Evolutionary conservation across 2,113 vertebrate genomes (phyloP).

Genomic region (Chiloscyllium plagiosum): DNA sequence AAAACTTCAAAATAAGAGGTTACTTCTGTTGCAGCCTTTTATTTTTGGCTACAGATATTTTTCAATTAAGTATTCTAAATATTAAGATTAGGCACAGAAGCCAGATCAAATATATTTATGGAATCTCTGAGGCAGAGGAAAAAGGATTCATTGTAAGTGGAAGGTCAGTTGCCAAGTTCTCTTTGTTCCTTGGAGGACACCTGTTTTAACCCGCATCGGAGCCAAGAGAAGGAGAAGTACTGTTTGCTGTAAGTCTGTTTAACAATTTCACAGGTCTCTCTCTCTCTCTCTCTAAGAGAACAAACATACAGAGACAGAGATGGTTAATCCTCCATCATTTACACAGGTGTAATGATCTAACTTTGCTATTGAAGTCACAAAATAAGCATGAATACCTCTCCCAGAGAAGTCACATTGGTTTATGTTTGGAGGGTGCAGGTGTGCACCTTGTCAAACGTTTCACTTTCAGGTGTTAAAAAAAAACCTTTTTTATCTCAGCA

Average conservation of each 20-base stretch:
- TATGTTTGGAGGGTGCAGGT: neutral
- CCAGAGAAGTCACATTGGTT: neutral
- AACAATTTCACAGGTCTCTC: neutral
- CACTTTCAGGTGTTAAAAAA: neutral
- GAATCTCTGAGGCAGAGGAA: constrained; percentile 6
- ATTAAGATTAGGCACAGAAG: neutral
- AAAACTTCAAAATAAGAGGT: neutral
- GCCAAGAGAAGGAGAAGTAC: neutral
- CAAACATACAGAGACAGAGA: neutral
- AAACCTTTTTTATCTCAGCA: neutral
- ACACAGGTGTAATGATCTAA: constrained; percentile 15
- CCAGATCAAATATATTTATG: constrained; percentile 7
- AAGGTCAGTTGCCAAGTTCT: neutral
- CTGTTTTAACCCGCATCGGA: neutral
- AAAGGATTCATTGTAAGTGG: constrained; percentile 4
- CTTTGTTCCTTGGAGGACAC: neutral
- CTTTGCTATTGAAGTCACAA: neutral
- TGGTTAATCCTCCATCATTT: neutral
- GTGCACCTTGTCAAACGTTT: neutral
- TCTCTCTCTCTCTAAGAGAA: neutral
- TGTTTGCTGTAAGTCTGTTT: neutral
- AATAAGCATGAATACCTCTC: neutral
- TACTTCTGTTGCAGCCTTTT: neutral
- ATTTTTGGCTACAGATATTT: neutral
- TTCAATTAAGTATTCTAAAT: neutral